Conservation (phyloP, 92 coral and sea anemone genomes). For the Siderastrea radians region DNA sequence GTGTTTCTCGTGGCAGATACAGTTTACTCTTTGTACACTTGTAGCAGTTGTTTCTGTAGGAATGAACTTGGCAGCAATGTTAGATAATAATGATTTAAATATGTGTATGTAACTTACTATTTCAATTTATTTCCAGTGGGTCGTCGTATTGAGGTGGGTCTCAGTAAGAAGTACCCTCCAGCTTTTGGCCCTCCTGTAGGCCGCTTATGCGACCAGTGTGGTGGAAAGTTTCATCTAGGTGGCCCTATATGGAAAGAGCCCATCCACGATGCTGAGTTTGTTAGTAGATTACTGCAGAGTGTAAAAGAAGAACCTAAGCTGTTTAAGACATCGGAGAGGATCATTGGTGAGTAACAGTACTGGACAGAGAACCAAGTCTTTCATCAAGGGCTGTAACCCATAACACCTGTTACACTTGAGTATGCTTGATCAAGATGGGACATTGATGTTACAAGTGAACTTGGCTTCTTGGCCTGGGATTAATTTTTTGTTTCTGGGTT, state of each 20-base stretch:
- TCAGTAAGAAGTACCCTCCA: slow-evolving; percentile 93
- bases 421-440: no score
- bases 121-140: slow-evolving; percentile 72
- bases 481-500: no score
- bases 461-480: no score
- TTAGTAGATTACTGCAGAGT: slow-evolving; percentile 61
- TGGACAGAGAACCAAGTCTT: no score
- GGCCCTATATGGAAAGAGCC: slow-evolving; percentile 98
- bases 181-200: slow-evolving; percentile 94
- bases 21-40: no score
- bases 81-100: background rate
- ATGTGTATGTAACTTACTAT: background rate
- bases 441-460: no score
- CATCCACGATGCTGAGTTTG: slow-evolving; percentile 81
- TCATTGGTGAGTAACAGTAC: slow-evolving; percentile 79
- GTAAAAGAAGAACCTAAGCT: slow-evolving; percentile 70
- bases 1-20: background rate
- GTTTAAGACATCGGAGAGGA: slow-evolving; percentile 92
- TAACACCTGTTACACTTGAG: no score
- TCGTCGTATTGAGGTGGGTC: slow-evolving; percentile 88
- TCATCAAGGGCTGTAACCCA: no score
- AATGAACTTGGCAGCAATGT: background rate
- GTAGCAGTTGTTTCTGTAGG: background rate
- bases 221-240: slow-evolving; percentile 86
- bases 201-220: slow-evolving; percentile 87